These are phyloP conservation scores for Cygnus atratus DNA, from an alignment of 2,113 vertebrate genomes.

Conservation along the genomic window DNA sequence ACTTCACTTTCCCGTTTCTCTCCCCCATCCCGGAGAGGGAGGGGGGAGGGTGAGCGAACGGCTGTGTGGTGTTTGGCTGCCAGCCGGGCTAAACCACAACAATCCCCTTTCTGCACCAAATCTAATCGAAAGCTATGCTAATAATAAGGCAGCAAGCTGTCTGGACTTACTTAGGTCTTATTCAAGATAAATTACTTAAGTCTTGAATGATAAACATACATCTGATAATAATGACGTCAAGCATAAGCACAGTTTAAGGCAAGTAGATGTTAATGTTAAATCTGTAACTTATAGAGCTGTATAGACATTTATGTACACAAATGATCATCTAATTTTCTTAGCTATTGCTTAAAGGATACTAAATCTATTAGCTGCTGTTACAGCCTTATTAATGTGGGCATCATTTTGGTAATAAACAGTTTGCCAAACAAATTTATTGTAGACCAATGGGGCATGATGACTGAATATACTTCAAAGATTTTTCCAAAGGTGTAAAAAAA, in stretches of 20 bases:
- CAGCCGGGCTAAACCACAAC: too few relatives aligned
- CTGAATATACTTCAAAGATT: neutral
- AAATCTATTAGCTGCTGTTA: neutral
- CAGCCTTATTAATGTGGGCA: neutral
- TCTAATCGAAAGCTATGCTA: too few relatives aligned
- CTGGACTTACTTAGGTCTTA: too few relatives aligned
- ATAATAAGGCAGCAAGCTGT: too few relatives aligned
- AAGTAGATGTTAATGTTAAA: neutral
- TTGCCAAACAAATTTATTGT: neutral
- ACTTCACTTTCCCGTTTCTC: too few relatives aligned
- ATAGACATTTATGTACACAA: neutral
- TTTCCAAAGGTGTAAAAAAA: neutral
- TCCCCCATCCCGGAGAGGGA: too few relatives aligned
- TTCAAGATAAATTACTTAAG: neutral
- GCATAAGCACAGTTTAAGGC: neutral
- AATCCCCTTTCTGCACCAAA: too few relatives aligned
- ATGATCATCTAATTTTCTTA: neutral
- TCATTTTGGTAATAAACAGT: neutral
- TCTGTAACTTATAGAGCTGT: neutral
- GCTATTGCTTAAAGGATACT: neutral
- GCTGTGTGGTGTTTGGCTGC: too few relatives aligned
- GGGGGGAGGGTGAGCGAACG: too few relatives aligned
- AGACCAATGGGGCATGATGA: neutral
- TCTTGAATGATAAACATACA: neutral
- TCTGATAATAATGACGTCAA: neutral